Evolutionary conservation across 2,797 vertebrate species (phyloP).

Genomic region (Rhinatrema bivittatum): DNA sequence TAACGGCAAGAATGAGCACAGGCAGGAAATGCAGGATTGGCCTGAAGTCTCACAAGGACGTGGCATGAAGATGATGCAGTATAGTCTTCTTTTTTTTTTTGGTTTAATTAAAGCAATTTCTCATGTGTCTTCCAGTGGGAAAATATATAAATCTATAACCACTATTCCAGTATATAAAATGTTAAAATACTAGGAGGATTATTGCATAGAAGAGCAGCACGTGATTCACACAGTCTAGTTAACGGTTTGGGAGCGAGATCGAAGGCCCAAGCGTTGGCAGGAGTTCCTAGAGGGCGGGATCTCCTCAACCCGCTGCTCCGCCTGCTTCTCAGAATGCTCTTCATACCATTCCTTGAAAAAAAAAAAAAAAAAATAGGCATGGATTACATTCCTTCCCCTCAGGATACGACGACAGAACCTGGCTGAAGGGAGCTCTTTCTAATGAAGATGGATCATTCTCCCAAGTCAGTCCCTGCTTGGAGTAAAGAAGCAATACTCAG

Average conservation of each 20-base stretch:
- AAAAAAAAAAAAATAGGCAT: not conserved
- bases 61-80: no score
- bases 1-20: no score
- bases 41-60: no score
- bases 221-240: conserved; percentile 30
- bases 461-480: no score
- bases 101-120: no score
- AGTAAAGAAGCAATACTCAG: no score
- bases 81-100: no score
- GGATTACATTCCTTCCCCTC: not conserved
- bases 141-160: conserved; percentile 10
- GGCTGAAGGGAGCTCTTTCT: not conserved
- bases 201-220: conserved; percentile 52
- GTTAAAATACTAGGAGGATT: conserved; percentile 29
- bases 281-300: conserved; percentile 21
- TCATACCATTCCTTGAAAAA: conserved; percentile 83
- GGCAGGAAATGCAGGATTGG: no score
- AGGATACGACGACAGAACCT: no score
- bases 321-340: conserved; percentile 73
- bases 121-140: not conserved
- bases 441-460: not conserved
- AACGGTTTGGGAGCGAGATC: conserved; percentile 60
- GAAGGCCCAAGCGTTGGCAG: conserved; percentile 39
- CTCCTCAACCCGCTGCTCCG: conserved; percentile 42
- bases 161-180: not conserved